Evolutionary conservation across 2,888 invertebrate species (phyloP), one percentile per base, ranked within the genome.

Genomic region (Ametastegia equiseti): DNA sequence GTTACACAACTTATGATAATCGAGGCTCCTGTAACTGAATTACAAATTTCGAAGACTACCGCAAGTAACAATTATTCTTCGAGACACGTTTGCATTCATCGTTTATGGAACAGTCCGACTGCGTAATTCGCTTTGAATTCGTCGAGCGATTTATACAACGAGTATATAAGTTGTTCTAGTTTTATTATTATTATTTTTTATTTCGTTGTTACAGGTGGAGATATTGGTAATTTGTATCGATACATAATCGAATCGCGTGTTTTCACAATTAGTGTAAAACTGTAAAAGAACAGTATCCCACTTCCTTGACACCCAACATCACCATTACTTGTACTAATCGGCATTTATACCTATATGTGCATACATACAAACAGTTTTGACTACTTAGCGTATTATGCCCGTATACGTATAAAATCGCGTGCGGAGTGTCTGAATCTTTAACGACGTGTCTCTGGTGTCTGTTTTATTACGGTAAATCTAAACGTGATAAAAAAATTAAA

Each of bases 391-490:
- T 54, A 9, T 63, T 15, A n/a, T n/a, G n/a, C n/a, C n/a, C n/a
- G n/a, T n/a, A n/a, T n/a, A n/a, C n/a, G n/a, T n/a, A n/a, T n/a
- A 33, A 63, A 63, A 63, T 63, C 33, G 63, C n/a, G 33, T n/a
- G 33, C 33, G 33, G 54, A 54, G 23, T 54, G 7, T 11, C 11
- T 54, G 23, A 23, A 23, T 60, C 13, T 33, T 63, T 11, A 63
- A 63, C 63, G 63, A 63, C 33, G 63, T 63, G 63, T 63, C 63
- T 36, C 33, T 63, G 30, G 33, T 54, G 54, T 54, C 19, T 19
- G 23, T 54, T 54, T 54, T 23, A 54, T 54, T 54, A 63, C 63
- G 63, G 63, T 63, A 69, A 75, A 60, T 47, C n/a, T n/a, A 47
- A 75, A 80, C 50, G 27, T 23, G 54, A 54, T 54, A 11, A 54